Evolutionary conservation across 2,888 invertebrate species (phyloP).

Genomic region (Cosmia pyralina): DNA sequence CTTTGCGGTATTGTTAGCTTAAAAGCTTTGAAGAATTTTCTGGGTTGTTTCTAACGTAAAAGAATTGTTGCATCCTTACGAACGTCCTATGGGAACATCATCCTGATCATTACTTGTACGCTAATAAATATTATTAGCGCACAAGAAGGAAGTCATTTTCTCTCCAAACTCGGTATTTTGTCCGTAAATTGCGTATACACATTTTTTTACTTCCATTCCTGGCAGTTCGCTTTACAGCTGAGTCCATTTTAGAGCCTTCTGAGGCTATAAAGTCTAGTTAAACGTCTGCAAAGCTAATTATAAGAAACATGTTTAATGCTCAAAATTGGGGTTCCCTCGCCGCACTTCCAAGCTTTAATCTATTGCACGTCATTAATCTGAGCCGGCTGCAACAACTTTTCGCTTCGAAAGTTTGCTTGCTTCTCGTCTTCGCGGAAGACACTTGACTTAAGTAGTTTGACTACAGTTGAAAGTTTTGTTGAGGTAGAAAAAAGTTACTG

Average conservation of each 20-base stretch:
- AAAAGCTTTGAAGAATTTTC: constrained; percentile 10
- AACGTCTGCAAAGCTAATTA: constrained; percentile 72
- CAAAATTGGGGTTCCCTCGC: constrained; percentile 66
- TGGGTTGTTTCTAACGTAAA: neutral
- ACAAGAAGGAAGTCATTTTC: neutral
- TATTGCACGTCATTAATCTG: constrained; percentile 71
- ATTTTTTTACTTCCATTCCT: constrained; percentile 57
- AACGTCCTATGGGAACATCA: neutral
- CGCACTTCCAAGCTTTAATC: constrained; percentile 59
- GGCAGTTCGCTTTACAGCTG: constrained; percentile 74
- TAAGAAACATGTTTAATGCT: constrained; percentile 73
- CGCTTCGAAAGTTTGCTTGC: constrained; percentile 56
- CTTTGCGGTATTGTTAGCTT: constrained; percentile 22
- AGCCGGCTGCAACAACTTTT: constrained; percentile 65
- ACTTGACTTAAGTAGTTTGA: constrained; percentile 49
- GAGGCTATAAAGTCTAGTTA: constrained; percentile 69
- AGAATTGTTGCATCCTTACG: neutral
- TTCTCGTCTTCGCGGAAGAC: constrained; percentile 43
- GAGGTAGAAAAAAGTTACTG: constrained; percentile 20
- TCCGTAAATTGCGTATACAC: neutral
- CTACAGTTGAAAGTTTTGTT: constrained; percentile 31
- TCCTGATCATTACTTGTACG: neutral
- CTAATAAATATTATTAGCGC: neutral
- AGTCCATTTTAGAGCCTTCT: constrained; percentile 66
- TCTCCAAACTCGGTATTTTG: neutral